These are phyloP conservation scores for Cepaea hortensis DNA, from an alignment of 2,888 invertebrate species.

Conservation along the genomic window DNA sequence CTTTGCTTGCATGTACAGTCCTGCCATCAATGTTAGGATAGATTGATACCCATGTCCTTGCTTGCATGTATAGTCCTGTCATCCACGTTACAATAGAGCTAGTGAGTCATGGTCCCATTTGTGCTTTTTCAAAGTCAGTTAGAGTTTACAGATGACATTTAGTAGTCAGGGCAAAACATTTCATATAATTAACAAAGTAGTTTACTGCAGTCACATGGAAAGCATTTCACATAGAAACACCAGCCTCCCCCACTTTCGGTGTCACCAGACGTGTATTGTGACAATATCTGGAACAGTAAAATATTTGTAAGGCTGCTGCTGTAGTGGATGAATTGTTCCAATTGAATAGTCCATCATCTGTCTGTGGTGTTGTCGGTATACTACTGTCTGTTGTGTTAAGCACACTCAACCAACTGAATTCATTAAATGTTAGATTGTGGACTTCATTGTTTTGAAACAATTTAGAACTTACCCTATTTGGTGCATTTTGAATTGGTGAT, in stretches of 20 bases:
- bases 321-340: background rate
- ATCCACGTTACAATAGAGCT: background rate
- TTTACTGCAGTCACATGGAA: constrained; percentile 27
- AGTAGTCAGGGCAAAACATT: constrained; percentile 24
- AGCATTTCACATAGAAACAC: background rate
- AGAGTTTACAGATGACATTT: too few species aligned
- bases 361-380: too few species aligned
- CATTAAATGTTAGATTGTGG: too few species aligned
- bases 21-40: too few species aligned
- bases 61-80: background rate
- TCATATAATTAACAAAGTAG: constrained; percentile 25
- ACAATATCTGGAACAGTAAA: background rate
- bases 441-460: background rate
- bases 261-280: background rate
- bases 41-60: too few species aligned
- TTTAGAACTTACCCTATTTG: background rate
- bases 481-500: background rate
- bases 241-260: too few species aligned
- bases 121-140: background rate
- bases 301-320: background rate
- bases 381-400: too few species aligned
- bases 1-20: too few species aligned
- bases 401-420: too few species aligned
- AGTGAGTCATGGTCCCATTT: background rate
- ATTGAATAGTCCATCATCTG: background rate